Conservation (phyloP, 2,888 invertebrate genomes). For the Strigamia crassipes region DNA sequence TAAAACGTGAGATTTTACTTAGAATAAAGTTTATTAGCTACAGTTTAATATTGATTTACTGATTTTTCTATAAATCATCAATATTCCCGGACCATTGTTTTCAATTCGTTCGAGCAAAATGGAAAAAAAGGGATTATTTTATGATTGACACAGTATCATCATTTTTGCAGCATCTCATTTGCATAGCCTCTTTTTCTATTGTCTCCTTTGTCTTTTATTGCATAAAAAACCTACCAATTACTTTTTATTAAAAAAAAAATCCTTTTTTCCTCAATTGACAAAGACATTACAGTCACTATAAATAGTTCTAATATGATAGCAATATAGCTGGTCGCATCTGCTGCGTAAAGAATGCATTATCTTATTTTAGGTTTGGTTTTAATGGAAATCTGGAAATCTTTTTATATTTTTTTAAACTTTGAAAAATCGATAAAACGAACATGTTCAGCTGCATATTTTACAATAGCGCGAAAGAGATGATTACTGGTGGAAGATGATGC, state of each 20-base stretch:
- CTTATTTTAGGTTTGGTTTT: constrained; percentile 24
- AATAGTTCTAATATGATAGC: constrained; percentile 37
- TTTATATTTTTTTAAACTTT: background rate
- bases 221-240: constrained; percentile 12
- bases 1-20: no score
- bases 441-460: constrained; percentile 42
- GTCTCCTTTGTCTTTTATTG: constrained; percentile 24
- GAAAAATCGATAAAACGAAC: constrained; percentile 39
- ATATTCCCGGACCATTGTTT: background rate
- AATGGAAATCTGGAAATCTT: background rate
- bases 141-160: constrained; percentile 33
- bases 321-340: constrained; percentile 39
- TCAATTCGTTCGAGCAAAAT: constrained; percentile 32
- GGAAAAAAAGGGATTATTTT: background rate
- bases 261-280: constrained; percentile 26
- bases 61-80: background rate
- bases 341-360: constrained; percentile 40
- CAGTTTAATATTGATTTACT: background rate
- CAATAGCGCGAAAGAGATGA: constrained; percentile 40
- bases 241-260: background rate
- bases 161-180: constrained; percentile 41
- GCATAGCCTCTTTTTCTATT: constrained; percentile 24
- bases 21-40: background rate
- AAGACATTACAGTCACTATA: constrained; percentile 38
- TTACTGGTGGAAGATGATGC: constrained; percentile 37